phyloP scores from a whole-genome alignment of 2,797 vertebrate species.

The Danio kyathit region DNA sequence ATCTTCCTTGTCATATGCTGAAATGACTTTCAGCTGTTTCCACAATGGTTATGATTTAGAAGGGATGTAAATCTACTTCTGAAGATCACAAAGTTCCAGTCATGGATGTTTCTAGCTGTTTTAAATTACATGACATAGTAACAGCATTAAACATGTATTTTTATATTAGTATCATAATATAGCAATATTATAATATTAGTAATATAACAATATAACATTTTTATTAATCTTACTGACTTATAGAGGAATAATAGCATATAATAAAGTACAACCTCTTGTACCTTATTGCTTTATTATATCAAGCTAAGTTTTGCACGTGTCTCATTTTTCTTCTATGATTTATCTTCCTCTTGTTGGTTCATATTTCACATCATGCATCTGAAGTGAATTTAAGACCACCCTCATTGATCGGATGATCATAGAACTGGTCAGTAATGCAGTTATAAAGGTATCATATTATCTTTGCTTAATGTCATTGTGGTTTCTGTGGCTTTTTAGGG shows the following conservation, averaged over 20 bases:
- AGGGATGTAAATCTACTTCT: neutral
- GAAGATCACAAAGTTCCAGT: neutral
- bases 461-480: neutral
- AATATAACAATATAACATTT: too few species aligned
- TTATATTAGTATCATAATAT: too few species aligned
- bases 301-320: neutral
- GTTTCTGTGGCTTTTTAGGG: constrained; percentile 7
- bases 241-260: too few species aligned
- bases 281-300: too few species aligned
- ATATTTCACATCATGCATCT: neutral
- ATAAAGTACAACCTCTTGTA: too few species aligned
- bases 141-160: too few species aligned
- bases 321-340: neutral
- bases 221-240: too few species aligned
- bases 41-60: neutral
- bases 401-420: neutral
- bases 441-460: constrained; percentile 10
- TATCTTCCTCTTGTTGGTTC: neutral
- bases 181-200: too few species aligned
- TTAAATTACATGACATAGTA: too few species aligned
- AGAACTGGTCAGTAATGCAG: constrained; percentile 11
- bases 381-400: neutral
- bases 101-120: neutral
- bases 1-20: neutral
- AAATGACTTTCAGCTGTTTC: neutral